Base-by-base conservation (phyloP, 1,140 invertebrate genomes). In the Probaryconus sp. region DNA sequence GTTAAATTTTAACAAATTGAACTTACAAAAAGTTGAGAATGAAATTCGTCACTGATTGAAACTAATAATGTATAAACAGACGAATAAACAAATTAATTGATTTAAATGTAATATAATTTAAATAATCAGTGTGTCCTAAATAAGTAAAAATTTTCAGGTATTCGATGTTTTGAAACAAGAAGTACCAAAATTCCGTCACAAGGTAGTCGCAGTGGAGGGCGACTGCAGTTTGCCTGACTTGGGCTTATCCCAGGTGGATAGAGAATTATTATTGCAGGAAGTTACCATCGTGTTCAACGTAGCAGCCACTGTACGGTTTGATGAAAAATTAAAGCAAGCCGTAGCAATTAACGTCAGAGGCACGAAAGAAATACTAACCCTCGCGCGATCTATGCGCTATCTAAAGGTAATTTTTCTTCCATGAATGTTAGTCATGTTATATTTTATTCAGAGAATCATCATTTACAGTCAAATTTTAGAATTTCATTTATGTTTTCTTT, bases 221-320 rank as follows among this genome's bases (percentile, higher is more conserved):
- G 93, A 94, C 80, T 92, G 92, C 72, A 85, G 89, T 4, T 82
- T 89, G 1, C 89, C 91, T 0, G 90, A 89, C 1, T 85, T 94
- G 0, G 92, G 92, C 0, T 76, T 94, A 1, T 90, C 88, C 2
- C 50, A 86, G 0, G 77, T 82, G 2, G 92, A 93, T 74, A 83
- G 86, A 38, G 88, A 90, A 69, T 83, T 89, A n/a, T 80, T 93
- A 1, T 83, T 87, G 2, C 85, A 90, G 4, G 90, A 93, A 85
- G 90, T 92, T 0, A 91, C 92, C 2, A 89, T 96, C 58, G 92
- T 97, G 1, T 95, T 97, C 83, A 94, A 97, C 81, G 93, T 92
- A 5, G 96, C 96, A 0, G 96, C 95, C 0, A 96, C 95, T 5
- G 90, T 97, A 6, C 92, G 92, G 81, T 97, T 97, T 85, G 93